Evolutionary conservation across 35 echinoderm and acorn worm genomes (phyloP), one percentile per base, ranked within the genome.

Genomic region (Stichopus chloronotus): DNA sequence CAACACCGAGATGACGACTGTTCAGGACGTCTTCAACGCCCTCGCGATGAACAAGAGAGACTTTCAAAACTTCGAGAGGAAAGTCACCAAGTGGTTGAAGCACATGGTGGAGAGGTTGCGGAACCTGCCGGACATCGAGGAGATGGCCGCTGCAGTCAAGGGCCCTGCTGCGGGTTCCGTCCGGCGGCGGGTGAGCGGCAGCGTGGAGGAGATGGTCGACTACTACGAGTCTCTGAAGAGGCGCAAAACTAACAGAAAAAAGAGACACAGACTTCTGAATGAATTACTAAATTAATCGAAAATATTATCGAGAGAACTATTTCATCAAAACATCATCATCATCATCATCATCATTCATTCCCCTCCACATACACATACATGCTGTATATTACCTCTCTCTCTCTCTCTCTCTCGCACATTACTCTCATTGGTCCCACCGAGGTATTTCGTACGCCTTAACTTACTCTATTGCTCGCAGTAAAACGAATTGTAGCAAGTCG

Each of bases 1-100:
- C 4, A 53, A 89, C 61, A 71, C 87, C 16, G 87, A 89, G 57
- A 89, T 89, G 87, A 89, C 87, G 11, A 89, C 57, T 3, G 87
- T 89, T 11, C 23, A 63, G 9, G 87, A 72, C 17, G 65, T 89
- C 21, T 89, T 89, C 30, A 89, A 89, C 20, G 87, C 59, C n/a
- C 57, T 89, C 4, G 87, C 87, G 9, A 65, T 13, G n/a, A 89
- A 89, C 21, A 89, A 89, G 52, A 25, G 71, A 72, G 87, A 89
- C 30, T 55, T 89, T 20, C 17, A 72, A 1, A 69, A 71, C 3
- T 89, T 89, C 57, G 60, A 89, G 20, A 89, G 22, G 8, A 61
- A 43, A 25, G 87, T 89, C 4, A 9, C 16, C 9, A 72, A 25
- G 52, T 71, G 87, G 87, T 9, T 71, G 20, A 89, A 89, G 59